Conservation (phyloP, 2,797 vertebrate genomes). For the Rhincodon typus region DNA sequence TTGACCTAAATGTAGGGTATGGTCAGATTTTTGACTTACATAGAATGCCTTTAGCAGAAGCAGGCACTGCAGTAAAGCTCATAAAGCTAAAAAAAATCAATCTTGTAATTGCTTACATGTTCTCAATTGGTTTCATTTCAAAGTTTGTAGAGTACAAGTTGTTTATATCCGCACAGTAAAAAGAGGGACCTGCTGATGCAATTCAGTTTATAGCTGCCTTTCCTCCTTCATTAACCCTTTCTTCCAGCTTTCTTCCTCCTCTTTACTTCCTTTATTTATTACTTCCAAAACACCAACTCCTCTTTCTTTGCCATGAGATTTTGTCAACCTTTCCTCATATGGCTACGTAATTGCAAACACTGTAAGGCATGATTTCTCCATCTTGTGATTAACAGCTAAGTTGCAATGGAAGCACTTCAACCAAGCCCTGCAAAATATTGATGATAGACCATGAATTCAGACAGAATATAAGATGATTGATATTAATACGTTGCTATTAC, state of each 20-base stretch:
- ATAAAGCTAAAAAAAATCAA: not conserved
- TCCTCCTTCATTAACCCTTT: not conserved
- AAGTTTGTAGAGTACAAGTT: not conserved
- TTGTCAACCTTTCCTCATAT: not conserved
- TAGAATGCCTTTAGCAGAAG: not conserved
- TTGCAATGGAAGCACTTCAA: not conserved
- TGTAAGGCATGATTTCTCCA: not conserved
- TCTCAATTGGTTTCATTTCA: not conserved
- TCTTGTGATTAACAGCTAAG: no score
- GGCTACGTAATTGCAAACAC: not conserved
- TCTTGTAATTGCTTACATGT: not conserved
- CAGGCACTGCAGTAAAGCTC: not conserved
- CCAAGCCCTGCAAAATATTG: not conserved
- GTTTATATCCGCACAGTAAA: not conserved
- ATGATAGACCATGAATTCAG: not conserved
- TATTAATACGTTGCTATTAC: not conserved
- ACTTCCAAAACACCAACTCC: not conserved
- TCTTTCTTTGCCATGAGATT: not conserved
- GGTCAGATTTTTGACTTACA: not conserved
- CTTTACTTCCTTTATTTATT: not conserved
- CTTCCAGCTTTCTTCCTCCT: not conserved
- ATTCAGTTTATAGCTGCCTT: not conserved
- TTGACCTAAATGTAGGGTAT: conserved; percentile 28
- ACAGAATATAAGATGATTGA: not conserved
- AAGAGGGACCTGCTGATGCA: not conserved